Evolutionary conservation across 2,888 invertebrate genomes (phyloP), one percentile per base, ranked within the genome.

Genomic region (Nymphalis urticae): DNA sequence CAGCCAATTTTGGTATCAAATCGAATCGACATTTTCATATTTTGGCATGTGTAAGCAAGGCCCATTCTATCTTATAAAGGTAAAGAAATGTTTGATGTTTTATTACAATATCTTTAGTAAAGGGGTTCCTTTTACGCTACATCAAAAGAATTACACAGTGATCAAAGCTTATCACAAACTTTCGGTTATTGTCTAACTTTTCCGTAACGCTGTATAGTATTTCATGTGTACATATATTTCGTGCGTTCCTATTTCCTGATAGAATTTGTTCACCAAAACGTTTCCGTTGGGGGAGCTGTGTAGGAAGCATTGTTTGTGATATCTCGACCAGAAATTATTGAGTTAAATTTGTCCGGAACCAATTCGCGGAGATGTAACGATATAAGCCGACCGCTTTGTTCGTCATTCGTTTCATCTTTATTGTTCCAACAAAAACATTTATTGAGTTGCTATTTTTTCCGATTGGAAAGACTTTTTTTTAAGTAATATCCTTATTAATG

Each of bases 311-410:
- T 81, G 82, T 82, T 80, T 82, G 80, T 80, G 81, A 80, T 82
- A 81, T 78, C 76, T 81, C 79, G 78, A 76, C 82, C 80, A 81
- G 81, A 81, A 82, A 81, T 81, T 79, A 82, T 81, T 79, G 81
- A 79, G 75, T 79, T 77, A 79, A 80, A 78, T 75, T 75, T 72
- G 67, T 70, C 74, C 75, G 75, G 70, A 72, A 62, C 72, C 76
- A 75, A 76, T 79, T 77, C 74, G 73, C 72, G 61, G 73, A 74
- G 76, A 75, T 75, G 70, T 72, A 69, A 68, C 69, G 73, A 70
- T 73, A 73, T 71, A 69, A 72, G 68, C 72, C 71, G 72, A 58
- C 66, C 71, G 69, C 71, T 73, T 73, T 71, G 68, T 74, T 58
- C 66, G 63, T 72, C 68, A 64, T 72, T 71, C 67, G 71, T 75